Conservation (phyloP, 2,113 vertebrate species). For the Zapus hudsonius region DNA sequence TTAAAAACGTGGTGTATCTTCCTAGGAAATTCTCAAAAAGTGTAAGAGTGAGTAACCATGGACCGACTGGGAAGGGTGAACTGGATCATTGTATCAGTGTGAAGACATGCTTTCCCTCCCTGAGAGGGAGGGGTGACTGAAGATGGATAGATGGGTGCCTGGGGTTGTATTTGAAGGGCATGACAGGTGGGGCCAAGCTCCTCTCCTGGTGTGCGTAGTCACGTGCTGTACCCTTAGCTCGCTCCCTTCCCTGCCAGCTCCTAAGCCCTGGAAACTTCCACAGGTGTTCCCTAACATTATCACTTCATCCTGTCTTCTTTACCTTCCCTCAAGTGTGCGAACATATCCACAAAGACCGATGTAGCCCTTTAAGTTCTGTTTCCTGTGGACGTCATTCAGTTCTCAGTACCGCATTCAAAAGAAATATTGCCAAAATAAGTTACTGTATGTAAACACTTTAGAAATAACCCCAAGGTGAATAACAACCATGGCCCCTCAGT, state of each 20-base stretch:
- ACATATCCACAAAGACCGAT: neutral
- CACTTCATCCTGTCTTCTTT: slow-evolving; percentile 1
- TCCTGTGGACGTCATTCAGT: neutral
- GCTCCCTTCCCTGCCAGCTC: neutral
- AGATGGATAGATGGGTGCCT: neutral
- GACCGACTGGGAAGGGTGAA: too few species aligned
- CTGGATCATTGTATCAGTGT: neutral
- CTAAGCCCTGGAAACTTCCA: neutral
- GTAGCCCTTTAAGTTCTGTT: neutral
- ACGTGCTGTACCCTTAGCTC: neutral
- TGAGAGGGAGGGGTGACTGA: neutral
- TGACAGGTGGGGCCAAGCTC: neutral
- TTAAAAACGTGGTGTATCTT: slow-evolving; percentile 15
- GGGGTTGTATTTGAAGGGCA: neutral
- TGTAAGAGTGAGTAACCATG: neutral
- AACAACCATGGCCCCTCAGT: too few species aligned
- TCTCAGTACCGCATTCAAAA: neutral
- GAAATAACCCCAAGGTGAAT: too few species aligned
- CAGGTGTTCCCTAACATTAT: neutral
- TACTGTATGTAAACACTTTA: neutral
- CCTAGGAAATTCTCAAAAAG: slow-evolving; percentile 3
- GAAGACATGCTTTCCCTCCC: neutral
- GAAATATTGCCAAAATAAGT: slow-evolving; percentile 23
- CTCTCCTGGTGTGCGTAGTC: neutral
- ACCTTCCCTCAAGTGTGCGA: neutral